Base-by-base conservation (phyloP, 2,113 vertebrate species). In the Hippocampus guttulatus region DNA sequence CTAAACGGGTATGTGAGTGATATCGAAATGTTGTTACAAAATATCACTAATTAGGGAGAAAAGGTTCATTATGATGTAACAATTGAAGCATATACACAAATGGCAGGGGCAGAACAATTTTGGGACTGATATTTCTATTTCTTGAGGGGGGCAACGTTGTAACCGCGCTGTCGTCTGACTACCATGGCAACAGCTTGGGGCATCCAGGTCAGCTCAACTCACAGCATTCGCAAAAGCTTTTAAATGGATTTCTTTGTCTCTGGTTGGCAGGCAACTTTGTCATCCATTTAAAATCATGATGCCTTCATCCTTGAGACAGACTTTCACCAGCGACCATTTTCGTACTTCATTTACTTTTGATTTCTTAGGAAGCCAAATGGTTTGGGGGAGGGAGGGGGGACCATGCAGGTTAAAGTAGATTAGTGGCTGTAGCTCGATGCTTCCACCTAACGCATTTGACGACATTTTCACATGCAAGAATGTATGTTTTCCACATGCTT, bases 371-470 rank as follows among this genome's bases (percentile, higher is more conserved):
- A 64, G 64, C 33, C 69, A 14, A 20, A 69, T 55, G 68, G 9
- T 3, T 49, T 14, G 12, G 43, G 43, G 12, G 12, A n/a, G 79
- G 76, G 80, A 63, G 45, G 75, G 74, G 58, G 69, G 84, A 78
- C 84, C 79, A 66, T 25, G 51, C 38, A 70, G 84, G 85, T 85
- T 76, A 75, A 70, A 85, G 81, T 62, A 64, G 73, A 75, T 78
- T 85, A 74, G 71, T 14, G 14, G 66, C 40, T 27, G 54, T 63
- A 69, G 41, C 54, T 75, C 47, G 49, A 79, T 69, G 58, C 77
- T 75, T 76, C 41, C 61, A 71, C 71, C 74, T 78, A 55, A 55
- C 2, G 21, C 52, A 21, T 55, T 15, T 79, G 81, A 85, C 83
- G 74, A 70, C 67, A 8, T 68, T 79, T 82, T 69, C 77, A 70